Evolutionary conservation across 2,888 invertebrate species (phyloP).

Genomic region (Trichogramma dendrolimi): DNA sequence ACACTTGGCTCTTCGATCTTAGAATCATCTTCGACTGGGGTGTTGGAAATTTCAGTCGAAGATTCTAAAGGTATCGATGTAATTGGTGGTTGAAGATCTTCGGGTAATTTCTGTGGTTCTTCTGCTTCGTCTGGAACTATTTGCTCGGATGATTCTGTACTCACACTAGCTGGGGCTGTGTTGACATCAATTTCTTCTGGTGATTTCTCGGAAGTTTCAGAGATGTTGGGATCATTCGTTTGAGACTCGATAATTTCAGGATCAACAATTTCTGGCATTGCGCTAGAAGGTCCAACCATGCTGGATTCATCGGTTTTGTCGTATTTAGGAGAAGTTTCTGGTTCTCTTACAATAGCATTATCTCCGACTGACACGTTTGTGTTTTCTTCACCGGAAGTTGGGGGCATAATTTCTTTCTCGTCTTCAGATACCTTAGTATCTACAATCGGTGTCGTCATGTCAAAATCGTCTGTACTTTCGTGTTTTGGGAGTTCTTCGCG

Average conservation of each 20-base stretch:
- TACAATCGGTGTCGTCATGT: too few species aligned
- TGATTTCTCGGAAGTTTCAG: slow-evolving; percentile 24
- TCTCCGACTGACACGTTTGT: too few species aligned
- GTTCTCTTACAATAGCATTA: neutral
- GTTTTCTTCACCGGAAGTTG: too few species aligned
- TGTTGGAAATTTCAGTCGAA: neutral
- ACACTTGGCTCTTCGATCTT: slow-evolving; percentile 20
- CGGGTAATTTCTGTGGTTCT: slow-evolving; percentile 21
- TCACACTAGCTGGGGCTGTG: slow-evolving; percentile 27
- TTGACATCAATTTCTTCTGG: slow-evolving; percentile 21
- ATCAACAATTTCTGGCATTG: slow-evolving; percentile 2
- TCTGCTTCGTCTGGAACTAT: slow-evolving; percentile 21
- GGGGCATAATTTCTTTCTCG: too few species aligned
- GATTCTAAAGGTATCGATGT: slow-evolving; percentile 3
- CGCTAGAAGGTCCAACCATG: neutral
- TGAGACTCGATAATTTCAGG: slow-evolving; percentile 6
- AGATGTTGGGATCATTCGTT: slow-evolving; percentile 11
- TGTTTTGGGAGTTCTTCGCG: too few species aligned
- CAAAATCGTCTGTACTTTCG: too few species aligned
- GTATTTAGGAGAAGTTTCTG: slow-evolving; percentile 1
- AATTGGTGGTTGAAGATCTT: slow-evolving; percentile 4
- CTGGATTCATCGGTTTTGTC: neutral
- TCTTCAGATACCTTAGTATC: too few species aligned
- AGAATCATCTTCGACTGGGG: slow-evolving; percentile 4
- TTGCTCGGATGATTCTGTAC: slow-evolving; percentile 19